phyloP scores from a whole-genome alignment of 2,888 invertebrate species.

The Lepidocyrtoides sp. region DNA sequence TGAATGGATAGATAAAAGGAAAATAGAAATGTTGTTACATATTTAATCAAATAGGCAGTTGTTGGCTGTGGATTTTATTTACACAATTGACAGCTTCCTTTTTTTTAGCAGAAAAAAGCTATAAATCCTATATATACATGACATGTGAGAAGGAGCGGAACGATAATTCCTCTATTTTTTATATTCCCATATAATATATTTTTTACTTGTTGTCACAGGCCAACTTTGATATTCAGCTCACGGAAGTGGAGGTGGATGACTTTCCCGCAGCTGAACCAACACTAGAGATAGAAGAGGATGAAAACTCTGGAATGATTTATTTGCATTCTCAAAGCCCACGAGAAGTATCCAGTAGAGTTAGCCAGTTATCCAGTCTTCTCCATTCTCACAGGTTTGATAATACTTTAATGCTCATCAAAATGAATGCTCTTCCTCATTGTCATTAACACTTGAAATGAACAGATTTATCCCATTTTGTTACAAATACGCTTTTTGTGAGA shows the following conservation, averaged over 20 bases:
- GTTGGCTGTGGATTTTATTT: constrained; percentile 49
- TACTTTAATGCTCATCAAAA: background rate
- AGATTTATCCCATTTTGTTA: background rate
- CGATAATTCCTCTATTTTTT: background rate
- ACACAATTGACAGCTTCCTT: constrained; percentile 65
- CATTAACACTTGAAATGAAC: background rate
- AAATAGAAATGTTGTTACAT: background rate
- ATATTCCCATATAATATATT: constrained; percentile 12
- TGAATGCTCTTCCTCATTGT: background rate
- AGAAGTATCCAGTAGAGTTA: constrained; percentile 88
- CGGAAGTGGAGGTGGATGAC: constrained; percentile 79
- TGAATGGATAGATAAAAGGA: background rate
- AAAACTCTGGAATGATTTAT: constrained; percentile 83
- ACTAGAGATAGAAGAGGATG: constrained; percentile 80
- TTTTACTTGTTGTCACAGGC: constrained; percentile 66
- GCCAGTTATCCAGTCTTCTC: constrained; percentile 91
- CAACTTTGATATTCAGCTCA: constrained; percentile 80
- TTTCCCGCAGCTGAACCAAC: constrained; percentile 75
- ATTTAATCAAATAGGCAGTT: background rate
- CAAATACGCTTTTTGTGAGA: background rate
- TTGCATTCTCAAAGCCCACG: constrained; percentile 87
- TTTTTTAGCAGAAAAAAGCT: no score
- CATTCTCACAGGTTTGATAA: constrained; percentile 90
- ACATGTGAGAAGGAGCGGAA: background rate
- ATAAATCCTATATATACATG: no score